Conservation (phyloP, 92 coral and sea anemone genomes). For the Paramuricea clavata region DNA sequence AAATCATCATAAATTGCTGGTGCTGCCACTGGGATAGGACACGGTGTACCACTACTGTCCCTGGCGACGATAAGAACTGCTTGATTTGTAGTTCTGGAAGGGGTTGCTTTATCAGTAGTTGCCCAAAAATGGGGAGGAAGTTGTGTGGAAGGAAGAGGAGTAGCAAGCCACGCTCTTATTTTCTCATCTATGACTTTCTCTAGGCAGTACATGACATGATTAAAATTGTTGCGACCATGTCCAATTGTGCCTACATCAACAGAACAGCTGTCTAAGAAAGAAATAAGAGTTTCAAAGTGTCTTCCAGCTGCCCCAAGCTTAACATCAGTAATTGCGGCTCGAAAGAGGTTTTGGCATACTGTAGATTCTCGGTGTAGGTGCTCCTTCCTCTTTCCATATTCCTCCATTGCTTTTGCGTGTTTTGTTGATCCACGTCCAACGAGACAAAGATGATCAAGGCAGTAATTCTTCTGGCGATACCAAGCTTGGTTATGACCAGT, state of each 20-base stretch:
- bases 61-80: conserved; percentile 49
- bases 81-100: conserved; percentile 50
- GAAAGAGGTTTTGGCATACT: conserved; percentile 13
- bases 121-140: conserved; percentile 47
- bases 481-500: conserved; percentile 43
- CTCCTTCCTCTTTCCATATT: conserved; percentile 32
- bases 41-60: conserved; percentile 27
- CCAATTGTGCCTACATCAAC: conserved; percentile 25
- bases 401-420: conserved; percentile 41
- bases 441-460: conserved; percentile 48
- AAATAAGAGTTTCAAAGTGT: no score
- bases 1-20: conserved; percentile 10
- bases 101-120: conserved; percentile 9
- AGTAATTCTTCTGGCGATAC: conserved; percentile 39
- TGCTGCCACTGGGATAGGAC: conserved; percentile 41
- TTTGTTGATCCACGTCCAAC: background rate
- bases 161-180: conserved; percentile 28
- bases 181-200: no score
- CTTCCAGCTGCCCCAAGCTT: conserved; percentile 41
- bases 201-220: no score
- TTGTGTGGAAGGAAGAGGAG: conserved; percentile 39
- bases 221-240: conserved; percentile 47
- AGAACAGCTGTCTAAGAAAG: background rate
- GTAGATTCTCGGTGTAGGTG: background rate
- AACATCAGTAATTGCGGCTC: conserved; percentile 34